Base-by-base conservation (phyloP, 1,140 invertebrate genomes). In the Tribolium castaneum region DNA sequence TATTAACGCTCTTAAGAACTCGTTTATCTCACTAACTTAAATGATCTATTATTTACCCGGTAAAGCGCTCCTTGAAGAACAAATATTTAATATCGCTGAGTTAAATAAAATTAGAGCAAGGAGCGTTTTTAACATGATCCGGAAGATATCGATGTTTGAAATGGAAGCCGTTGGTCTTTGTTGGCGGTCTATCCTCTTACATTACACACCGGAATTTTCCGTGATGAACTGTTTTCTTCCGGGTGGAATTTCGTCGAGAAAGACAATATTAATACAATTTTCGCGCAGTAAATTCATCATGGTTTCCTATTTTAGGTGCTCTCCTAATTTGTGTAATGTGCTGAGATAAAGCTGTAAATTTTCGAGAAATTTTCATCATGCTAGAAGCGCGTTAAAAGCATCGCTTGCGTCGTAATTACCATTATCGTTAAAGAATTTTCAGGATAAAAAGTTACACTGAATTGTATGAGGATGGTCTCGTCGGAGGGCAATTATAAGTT, bases 391-490 rank as follows among this genome's bases (percentile, higher is more conserved):
- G 10, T 39, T 66, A 10, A 35, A 35, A 12, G 59, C 30, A 35
- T 66, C 59, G 59, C 59, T 66, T 66, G 22, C n/a, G 25, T 9
- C 12, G 30, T 66, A 66, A 66, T 66, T 35, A 66, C 59, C 59
- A 66, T 66, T 59, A 59, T 59, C 54, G 54, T 59, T 59, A 66
- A 66, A 35, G 19, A 22, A 66, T 66, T 45, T 45, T 45, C 39
- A 45, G 39, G 39, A 45, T 45, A 45, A 45, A 45, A 45, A 45
- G 39, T 45, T 45, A 45, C 39, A 45, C 39, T 45, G 7, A 39
- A 39, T 39, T 39, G 35, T 39, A 52, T n/a, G n/a, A 2, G 13
- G 6, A 52, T 52, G 51, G 13, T 10, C 13, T n/a, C 49, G 12
- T 4, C 6, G 13, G 12, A 52, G 51, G 51, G 51, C 51, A 52